Conservation (phyloP, 2,797 vertebrate species). For the Danio choprae region DNA sequence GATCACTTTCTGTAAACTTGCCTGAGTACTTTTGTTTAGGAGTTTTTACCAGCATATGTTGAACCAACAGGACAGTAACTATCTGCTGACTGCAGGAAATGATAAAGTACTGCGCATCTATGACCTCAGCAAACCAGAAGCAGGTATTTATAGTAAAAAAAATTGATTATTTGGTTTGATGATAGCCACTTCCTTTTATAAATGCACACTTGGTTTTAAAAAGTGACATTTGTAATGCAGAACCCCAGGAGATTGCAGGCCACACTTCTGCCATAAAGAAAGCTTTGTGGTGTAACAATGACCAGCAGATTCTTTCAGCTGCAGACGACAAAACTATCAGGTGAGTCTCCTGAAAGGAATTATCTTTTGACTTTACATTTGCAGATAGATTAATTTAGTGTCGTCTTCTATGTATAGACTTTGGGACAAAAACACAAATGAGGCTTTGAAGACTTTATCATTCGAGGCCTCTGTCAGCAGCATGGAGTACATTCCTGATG, state of each 20-base stretch:
- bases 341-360: constrained; percentile 72
- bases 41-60: neutral
- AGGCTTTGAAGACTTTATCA: constrained; percentile 87
- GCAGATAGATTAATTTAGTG: neutral
- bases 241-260: constrained; percentile 90
- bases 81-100: constrained; percentile 93
- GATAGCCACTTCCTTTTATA: neutral
- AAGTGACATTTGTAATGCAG: constrained; percentile 67
- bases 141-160: constrained; percentile 74
- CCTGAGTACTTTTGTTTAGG: neutral
- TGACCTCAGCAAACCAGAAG: constrained; percentile 90
- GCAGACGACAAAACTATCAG: constrained; percentile 95
- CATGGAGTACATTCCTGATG: constrained; percentile 95
- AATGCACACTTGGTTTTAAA: neutral
- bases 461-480: constrained; percentile 94
- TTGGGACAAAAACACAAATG: constrained; percentile 91
- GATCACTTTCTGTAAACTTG: neutral
- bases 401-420: constrained; percentile 71
- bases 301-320: constrained; percentile 95
- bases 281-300: constrained; percentile 93
- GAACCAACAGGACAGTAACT: constrained; percentile 89
- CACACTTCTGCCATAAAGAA: constrained; percentile 97
- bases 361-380: neutral
- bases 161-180: neutral
- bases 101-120: constrained; percentile 97